These are phyloP conservation scores for Rhea americana DNA, from an alignment of 2,113 vertebrate genomes.

Conservation along the genomic window DNA sequence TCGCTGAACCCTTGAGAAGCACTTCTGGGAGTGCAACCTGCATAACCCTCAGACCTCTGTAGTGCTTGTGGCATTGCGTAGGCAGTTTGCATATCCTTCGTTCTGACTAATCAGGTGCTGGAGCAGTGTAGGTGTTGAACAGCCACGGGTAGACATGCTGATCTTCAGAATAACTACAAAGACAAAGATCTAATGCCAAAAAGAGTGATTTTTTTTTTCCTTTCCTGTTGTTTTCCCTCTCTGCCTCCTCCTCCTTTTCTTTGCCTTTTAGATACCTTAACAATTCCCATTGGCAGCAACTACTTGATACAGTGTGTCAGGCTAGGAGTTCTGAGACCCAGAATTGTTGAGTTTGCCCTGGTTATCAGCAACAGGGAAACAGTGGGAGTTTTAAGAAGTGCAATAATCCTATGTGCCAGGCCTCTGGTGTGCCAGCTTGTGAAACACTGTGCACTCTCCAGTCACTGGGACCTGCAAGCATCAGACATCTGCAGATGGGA, in stretches of 20 bases:
- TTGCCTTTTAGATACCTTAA: not conserved
- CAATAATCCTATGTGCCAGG: not conserved
- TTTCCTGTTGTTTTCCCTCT: not conserved
- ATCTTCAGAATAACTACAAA: not conserved
- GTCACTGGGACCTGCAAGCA: not conserved
- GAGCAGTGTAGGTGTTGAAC: not conserved
- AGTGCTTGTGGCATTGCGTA: not conserved
- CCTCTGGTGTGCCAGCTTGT: not conserved
- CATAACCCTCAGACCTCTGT: rapidly evolving
- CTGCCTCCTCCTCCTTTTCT: not conserved
- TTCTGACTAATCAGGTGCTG: not conserved
- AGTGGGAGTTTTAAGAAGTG: not conserved
- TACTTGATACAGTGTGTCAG: not conserved
- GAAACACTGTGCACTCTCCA: not conserved
- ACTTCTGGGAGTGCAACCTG: not conserved
- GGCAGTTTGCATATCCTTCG: not conserved
- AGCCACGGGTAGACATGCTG: not conserved
- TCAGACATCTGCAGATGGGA: not conserved
- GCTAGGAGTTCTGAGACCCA: not conserved
- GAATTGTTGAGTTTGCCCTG: not conserved
- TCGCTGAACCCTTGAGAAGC: not conserved
- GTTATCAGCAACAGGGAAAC: not conserved
- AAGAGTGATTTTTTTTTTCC: not conserved
- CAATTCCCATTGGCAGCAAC: not conserved
- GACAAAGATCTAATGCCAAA: not conserved